These are phyloP conservation scores for Octodon degus DNA, from an alignment of 2,113 vertebrate genomes.

Conservation along the genomic window DNA sequence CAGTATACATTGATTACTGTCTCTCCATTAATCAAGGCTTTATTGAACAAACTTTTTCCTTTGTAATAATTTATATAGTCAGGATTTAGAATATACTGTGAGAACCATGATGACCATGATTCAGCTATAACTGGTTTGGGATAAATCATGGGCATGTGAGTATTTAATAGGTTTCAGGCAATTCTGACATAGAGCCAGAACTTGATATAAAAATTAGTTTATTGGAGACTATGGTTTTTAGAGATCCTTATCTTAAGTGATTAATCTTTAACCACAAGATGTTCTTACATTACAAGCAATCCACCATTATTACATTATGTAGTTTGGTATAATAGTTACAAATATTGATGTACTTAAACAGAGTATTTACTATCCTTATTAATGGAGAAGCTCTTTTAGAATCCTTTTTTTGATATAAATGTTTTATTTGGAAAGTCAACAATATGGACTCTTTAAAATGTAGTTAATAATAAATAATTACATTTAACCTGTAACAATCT, in stretches of 20 bases:
- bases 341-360: neutral
- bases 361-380: neutral
- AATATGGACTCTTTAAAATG: neutral
- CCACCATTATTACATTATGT: neutral
- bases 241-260: neutral
- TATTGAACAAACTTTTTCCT: neutral
- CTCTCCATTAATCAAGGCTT: neutral
- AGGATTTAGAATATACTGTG: neutral
- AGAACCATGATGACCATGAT: neutral
- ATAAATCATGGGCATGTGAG: neutral
- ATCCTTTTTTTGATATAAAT: neutral
- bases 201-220: neutral
- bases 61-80: neutral
- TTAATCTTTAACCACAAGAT: neutral
- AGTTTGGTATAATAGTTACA: neutral
- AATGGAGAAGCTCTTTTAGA: neutral
- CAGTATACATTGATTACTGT: neutral
- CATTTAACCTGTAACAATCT: neutral
- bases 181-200: neutral
- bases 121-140: neutral
- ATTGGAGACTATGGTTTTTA: neutral
- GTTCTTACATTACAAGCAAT: neutral
- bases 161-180: neutral
- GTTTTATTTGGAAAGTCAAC: constrained; percentile 26
- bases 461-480: neutral